Base-by-base conservation (phyloP, 2,888 invertebrate genomes). In the Baronia brevicornis region DNA sequence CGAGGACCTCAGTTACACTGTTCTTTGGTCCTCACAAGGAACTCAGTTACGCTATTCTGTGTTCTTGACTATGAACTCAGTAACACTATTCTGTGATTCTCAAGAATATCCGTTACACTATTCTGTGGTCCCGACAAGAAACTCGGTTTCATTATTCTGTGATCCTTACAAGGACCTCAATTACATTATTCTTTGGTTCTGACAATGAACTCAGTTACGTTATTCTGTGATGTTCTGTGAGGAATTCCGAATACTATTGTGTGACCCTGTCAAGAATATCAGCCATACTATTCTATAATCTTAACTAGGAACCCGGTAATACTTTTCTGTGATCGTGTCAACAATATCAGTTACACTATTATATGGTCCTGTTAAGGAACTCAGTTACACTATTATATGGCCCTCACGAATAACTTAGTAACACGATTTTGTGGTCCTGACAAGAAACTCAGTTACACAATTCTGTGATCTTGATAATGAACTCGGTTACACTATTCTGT, bases 351-450 rank as follows among this genome's bases (percentile, higher is more conserved):
- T 33, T 21, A 34, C 33, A 32, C 27, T 25, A 7, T 29, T 29
- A 26, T 28, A n/a, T n/a, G n/a, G n/a, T n/a, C n/a, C n/a, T n/a
- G n/a, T n/a, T n/a, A n/a, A 41, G 36, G 28, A 20, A 25, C 20
- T 15, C 24, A n/a, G 29, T 36, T 30, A 37, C 32, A 28, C n/a
- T 13, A 20, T 5, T 28, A 18, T 2, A 4, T 33, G 5, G 37
- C 19, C 33, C 38, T 28, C 40, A 24, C 5, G 44, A 46, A 35
- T 22, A 22, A 43, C 14, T 17, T 36, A 18, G 28, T 38, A 35
- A 33, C 30, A 34, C 11, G 25, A 23, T 25, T 10, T 10, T 12
- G 8, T 41, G 17, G 41, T 35, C 34, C 29, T 36, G 29, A 39
- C 7, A 40, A 38, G 39, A 28, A 17, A 28, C 11, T n/a, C 32